A percentile compares a stretch with the other conserved stretches of the same genome.
These are phyloP conservation scores for Mareca penelope DNA, from an alignment of 2,797 vertebrate species.

Conservation along the genomic window DNA sequence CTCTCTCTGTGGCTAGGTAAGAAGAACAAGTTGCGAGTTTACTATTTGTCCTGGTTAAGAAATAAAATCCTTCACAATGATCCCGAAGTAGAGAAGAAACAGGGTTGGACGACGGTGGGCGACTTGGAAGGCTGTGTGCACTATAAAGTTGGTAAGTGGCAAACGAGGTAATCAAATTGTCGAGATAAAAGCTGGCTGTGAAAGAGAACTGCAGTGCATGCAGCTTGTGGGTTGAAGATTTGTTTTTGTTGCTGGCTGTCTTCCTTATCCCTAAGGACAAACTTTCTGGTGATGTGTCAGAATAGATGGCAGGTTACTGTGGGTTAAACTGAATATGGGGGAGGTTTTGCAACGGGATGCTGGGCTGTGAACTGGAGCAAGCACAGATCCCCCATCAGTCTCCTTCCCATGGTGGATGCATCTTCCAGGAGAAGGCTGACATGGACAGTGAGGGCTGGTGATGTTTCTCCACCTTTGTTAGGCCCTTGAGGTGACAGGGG, in stretches of 20 bases:
- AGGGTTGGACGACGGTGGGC: slow-evolving; percentile 96
- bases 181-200: neutral
- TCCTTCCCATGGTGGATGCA: neutral
- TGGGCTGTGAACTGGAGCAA: neutral
- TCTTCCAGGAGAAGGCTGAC: neutral
- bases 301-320: neutral
- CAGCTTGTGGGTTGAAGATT: neutral
- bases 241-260: neutral
- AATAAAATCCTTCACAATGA: slow-evolving; percentile 99
- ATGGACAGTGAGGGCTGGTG: neutral
- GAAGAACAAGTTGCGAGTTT: slow-evolving; percentile 97
- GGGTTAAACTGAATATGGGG: neutral
- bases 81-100: slow-evolving; percentile 98
- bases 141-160: slow-evolving; percentile 95
- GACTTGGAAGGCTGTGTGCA: slow-evolving; percentile 97
- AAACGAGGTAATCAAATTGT: neutral
- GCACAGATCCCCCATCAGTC: neutral
- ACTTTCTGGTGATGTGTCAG: neutral
- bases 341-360: neutral
- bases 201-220: neutral
- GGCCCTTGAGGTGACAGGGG: neutral
- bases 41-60: slow-evolving; percentile 98
- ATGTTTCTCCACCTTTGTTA: neutral
- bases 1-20: slow-evolving; percentile 83
- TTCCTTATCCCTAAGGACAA: neutral